Conservation (phyloP, 2,888 invertebrate genomes). For the Dioctria linearis region DNA sequence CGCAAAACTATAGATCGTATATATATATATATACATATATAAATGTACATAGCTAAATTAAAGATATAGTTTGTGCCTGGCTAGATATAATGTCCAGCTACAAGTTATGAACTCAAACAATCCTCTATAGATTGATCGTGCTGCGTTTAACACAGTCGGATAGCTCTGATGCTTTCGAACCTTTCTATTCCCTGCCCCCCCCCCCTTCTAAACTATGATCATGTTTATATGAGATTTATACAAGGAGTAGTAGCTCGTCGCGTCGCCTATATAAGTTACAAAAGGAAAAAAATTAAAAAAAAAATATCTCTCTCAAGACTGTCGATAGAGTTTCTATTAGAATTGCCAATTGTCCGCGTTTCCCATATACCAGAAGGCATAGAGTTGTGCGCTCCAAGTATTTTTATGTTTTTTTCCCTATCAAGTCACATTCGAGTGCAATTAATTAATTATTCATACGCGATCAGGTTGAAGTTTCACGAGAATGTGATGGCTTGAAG, state of each 20-base stretch:
- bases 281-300: background rate
- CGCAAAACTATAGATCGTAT: background rate
- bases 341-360: conserved; percentile 54
- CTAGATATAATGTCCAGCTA: conserved; percentile 6
- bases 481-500: conserved; percentile 27
- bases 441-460: conserved; percentile 60
- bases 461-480: conserved; percentile 44
- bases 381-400: background rate
- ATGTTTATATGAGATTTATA: too few relatives aligned
- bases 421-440: conserved; percentile 57
- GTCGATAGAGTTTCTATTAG: conserved; percentile 47
- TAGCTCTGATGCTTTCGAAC: background rate
- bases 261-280: background rate
- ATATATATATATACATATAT: background rate
- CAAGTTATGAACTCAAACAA: conserved; percentile 45
- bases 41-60: too few relatives aligned
- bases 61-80: background rate
- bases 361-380: conserved; percentile 1
- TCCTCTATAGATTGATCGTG: conserved; percentile 41
- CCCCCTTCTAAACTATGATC: too few relatives aligned
- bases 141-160: conserved; percentile 19
- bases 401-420: conserved; percentile 9
- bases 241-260: conserved; percentile 11
- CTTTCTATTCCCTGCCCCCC: too few relatives aligned
- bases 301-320: conserved; percentile 13